Conservation (phyloP, 2,888 invertebrate species). For the Ennomos quercinarius region DNA sequence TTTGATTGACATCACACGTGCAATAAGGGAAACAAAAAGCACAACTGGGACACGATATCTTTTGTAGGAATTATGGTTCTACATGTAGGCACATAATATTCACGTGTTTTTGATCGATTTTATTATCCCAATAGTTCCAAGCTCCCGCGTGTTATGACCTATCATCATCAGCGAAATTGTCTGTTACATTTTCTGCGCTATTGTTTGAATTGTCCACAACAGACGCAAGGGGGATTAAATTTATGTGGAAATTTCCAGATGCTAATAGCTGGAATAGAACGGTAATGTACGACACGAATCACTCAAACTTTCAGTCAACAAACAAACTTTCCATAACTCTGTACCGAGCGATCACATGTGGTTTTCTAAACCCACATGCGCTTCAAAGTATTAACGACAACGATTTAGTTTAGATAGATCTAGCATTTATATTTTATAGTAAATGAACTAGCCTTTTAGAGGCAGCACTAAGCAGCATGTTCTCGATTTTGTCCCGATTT, state of each 20-base stretch:
- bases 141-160: background rate
- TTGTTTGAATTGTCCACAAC: background rate
- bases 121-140: no score
- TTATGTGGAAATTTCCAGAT: conserved; percentile 15
- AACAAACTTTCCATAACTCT: conserved; percentile 22
- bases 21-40: no score
- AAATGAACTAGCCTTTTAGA: background rate
- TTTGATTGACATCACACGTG: no score
- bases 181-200: background rate
- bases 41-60: no score
- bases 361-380: conserved; percentile 17
- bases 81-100: no score
- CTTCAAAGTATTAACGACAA: conserved; percentile 13
- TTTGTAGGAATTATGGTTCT: no score
- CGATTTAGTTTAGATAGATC: conserved; percentile 21
- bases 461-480: no score
- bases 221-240: conserved; percentile 7
- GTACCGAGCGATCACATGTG: conserved; percentile 17
- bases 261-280: conserved; percentile 12
- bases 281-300: conserved; percentile 10
- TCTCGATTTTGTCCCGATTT: no score
- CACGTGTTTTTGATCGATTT: no score
- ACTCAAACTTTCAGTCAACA: conserved; percentile 25
- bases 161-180: background rate
- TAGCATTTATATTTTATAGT: background rate